Percentiles rank a stretch among this genome's conserved stretches.
phyloP scores from a whole-genome alignment of 2,797 vertebrate species.

The Myotis vivesi region DNA sequence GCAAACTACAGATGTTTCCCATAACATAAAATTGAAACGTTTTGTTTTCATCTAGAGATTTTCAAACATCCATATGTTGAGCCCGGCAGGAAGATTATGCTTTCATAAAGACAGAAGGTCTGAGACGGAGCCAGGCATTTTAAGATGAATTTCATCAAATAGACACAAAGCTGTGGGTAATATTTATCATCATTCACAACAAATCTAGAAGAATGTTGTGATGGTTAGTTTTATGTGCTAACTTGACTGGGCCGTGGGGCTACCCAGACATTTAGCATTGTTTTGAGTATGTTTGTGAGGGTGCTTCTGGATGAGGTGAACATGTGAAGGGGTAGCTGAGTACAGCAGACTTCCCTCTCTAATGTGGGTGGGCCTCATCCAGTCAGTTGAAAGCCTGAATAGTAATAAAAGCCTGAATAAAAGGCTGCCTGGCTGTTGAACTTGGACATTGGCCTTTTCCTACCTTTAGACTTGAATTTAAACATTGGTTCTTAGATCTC shows the following conservation, averaged over 20 bases:
- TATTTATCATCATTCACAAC: neutral
- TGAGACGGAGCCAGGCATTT: neutral
- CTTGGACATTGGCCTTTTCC: neutral
- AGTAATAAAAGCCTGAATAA: neutral
- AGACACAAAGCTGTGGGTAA: neutral
- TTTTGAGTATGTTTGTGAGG: neutral
- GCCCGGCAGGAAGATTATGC: neutral
- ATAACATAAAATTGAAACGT: constrained; percentile 21
- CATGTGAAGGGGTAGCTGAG: neutral
- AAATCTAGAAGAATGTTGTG: neutral
- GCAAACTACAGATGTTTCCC: constrained; percentile 21
- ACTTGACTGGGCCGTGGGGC: neutral
- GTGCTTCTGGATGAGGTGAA: neutral
- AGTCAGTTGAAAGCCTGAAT: neutral
- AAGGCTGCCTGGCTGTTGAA: neutral
- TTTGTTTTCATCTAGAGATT: constrained; percentile 46
- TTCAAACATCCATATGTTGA: constrained; percentile 24
- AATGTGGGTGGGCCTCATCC: neutral
- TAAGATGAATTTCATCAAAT: constrained; percentile 12
- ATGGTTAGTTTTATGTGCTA: neutral
- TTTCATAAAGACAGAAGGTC: constrained; percentile 38
- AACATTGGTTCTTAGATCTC: neutral
- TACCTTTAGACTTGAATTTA: neutral
- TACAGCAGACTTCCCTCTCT: neutral
- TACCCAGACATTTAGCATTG: neutral